Percentiles rank a stretch among this genome's conserved stretches.
phyloP scores from a whole-genome alignment of 2,888 invertebrate species.

The Sylvicola cinctus region DNA sequence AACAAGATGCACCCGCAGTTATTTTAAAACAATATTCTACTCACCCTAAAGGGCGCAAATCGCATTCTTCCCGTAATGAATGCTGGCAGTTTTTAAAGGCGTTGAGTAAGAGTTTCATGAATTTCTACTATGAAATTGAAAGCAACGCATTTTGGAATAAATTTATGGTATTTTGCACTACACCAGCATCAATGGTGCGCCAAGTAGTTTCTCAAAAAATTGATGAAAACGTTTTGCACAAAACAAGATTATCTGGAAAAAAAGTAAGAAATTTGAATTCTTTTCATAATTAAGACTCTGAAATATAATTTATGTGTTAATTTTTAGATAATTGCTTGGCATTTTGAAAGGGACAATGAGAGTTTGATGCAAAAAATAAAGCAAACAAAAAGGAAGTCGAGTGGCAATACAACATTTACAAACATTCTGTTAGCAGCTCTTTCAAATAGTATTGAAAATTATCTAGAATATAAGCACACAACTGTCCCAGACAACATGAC shows the following conservation, averaged over 20 bases:
- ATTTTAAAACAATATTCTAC: no score
- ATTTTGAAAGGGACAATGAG: constrained; percentile 15
- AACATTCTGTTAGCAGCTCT: constrained; percentile 28
- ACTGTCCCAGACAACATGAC: constrained; percentile 11
- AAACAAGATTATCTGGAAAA: constrained; percentile 23
- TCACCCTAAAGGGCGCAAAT: no score
- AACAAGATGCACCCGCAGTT: no score
- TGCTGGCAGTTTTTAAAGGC: no score
- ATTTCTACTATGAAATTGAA: no score
- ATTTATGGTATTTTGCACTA: no score
- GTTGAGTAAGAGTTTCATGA: no score
- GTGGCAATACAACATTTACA: constrained; percentile 22
- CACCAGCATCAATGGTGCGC: constrained; percentile 13
- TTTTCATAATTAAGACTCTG: not conserved
- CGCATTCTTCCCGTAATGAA: no score
- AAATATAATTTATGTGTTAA: no score
- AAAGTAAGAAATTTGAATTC: constrained; percentile 14
- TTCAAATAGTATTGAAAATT: constrained; percentile 27
- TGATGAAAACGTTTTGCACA: constrained; percentile 27
- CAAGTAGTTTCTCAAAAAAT: constrained; percentile 14
- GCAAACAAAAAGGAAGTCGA: constrained; percentile 19
- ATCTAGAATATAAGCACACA: constrained; percentile 20
- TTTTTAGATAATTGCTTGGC: constrained; percentile 19
- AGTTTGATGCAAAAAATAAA: constrained; percentile 22
- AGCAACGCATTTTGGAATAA: no score